phyloP scores from a whole-genome alignment of 92 coral and sea anemone species.

The Anthopleura xanthogrammica region DNA sequence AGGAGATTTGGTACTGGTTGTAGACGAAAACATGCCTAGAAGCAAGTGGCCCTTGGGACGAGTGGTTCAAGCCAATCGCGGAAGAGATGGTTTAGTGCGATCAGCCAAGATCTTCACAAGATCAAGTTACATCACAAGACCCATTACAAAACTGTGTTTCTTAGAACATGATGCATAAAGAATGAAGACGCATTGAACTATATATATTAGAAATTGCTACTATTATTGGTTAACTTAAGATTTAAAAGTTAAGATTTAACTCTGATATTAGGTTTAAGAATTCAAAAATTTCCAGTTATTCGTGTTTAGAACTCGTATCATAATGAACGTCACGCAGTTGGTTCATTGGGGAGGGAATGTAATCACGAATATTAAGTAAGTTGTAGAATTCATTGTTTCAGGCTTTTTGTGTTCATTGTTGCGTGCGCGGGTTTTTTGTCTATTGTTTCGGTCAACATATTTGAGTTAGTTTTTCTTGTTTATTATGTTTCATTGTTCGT shows the following conservation, averaged over 20 bases:
- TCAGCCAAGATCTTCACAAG: slow-evolving; percentile 2
- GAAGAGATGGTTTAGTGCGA: slow-evolving; percentile 7
- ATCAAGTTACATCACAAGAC: slow-evolving; percentile 10
- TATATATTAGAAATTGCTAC: background rate
- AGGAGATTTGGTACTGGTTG: background rate
- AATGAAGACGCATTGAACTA: background rate
- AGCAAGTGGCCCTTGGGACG: slow-evolving; percentile 1
- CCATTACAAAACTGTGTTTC: slow-evolving; percentile 19
- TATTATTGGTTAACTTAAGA: background rate
- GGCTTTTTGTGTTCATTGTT: too few species aligned
- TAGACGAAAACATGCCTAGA: background rate
- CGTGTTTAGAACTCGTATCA: background rate
- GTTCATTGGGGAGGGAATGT: slow-evolving; percentile 4
- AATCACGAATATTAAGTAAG: too few species aligned
- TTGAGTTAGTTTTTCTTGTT: too few species aligned
- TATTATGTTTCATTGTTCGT: too few species aligned
- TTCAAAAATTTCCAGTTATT: background rate
- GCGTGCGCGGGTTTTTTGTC: too few species aligned
- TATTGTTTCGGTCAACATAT: too few species aligned
- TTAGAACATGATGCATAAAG: slow-evolving; percentile 3
- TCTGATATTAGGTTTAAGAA: background rate
- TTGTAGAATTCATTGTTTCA: too few species aligned
- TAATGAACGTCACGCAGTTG: background rate
- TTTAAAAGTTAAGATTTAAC: too few species aligned
- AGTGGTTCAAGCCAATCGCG: background rate